Conservation (phyloP, 2,888 invertebrate genomes). For the Euzophera pinguis region DNA sequence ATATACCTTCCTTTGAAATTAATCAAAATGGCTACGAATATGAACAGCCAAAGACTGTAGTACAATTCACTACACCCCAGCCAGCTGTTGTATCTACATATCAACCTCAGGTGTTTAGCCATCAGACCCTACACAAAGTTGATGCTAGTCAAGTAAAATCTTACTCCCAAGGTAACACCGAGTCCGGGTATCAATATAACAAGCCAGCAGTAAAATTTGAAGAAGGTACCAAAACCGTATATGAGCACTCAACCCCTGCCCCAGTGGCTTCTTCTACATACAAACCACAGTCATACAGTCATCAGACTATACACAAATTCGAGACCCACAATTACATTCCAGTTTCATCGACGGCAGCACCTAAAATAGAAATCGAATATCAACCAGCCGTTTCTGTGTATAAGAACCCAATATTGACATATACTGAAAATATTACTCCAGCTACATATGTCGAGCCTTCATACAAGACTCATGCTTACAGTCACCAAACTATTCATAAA, state of each 20-base stretch:
- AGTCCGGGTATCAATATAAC: conserved; percentile 45
- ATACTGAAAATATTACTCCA: conserved; percentile 55
- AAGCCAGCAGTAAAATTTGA: conserved; percentile 45
- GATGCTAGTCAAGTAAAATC: conserved; percentile 45
- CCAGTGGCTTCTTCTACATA: conserved; percentile 43
- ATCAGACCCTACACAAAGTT: conserved; percentile 55
- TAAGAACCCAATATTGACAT: conserved; percentile 61
- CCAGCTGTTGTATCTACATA: conserved; percentile 49
- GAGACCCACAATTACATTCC: conserved; percentile 43
- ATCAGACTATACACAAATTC: conserved; percentile 52
- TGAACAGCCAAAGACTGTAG: conserved; percentile 34
- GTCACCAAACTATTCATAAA: conserved; percentile 56
- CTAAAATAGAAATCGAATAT: conserved; percentile 48
- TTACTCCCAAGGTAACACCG: conserved; percentile 31
- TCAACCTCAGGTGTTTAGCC: conserved; percentile 51
- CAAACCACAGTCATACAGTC: conserved; percentile 41
- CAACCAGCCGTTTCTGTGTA: conserved; percentile 60
- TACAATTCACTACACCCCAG: conserved; percentile 45
- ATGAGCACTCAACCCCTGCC: conserved; percentile 45
- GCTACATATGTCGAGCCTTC: conserved; percentile 41
- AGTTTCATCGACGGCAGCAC: conserved; percentile 50
- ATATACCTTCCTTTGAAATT: conserved; percentile 32
- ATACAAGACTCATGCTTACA: conserved; percentile 47
- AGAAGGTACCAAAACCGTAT: conserved; percentile 39
- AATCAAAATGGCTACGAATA: conserved; percentile 30